Percentiles rank a stretch among this genome's conserved stretches.
These are phyloP conservation scores for Alosa alosa DNA, from an alignment of 2,113 vertebrate species.

Conservation along the genomic window DNA sequence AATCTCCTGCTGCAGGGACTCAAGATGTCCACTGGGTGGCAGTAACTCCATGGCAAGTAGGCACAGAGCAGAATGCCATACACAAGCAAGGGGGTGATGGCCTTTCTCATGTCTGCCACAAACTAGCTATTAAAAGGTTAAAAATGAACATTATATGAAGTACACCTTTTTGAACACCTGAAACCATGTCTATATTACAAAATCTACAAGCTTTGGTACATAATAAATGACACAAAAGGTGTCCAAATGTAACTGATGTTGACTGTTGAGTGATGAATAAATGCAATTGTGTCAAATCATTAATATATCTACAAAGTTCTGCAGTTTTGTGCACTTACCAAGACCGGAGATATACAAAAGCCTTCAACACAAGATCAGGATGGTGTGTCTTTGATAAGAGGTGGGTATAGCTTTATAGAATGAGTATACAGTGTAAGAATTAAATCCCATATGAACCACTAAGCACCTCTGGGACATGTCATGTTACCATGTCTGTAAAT, in stretches of 20 bases:
- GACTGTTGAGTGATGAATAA: not conserved
- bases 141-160: not conserved
- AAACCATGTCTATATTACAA: not conserved
- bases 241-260: not conserved
- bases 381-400: not conserved
- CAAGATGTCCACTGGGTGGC: slow-evolving; percentile 29
- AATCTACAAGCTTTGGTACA: not conserved
- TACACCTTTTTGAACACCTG: not conserved
- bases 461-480: not conserved
- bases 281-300: not conserved
- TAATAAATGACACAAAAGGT: not conserved
- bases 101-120: slow-evolving; percentile 8
- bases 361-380: not conserved
- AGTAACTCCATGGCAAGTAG: slow-evolving; percentile 18
- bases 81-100: slow-evolving; percentile 18
- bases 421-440: not conserved
- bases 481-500: not conserved
- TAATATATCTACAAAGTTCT: not conserved
- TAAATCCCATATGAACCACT: slow-evolving; percentile 1
- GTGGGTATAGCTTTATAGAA: not conserved
- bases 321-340: not conserved
- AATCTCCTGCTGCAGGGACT: not conserved
- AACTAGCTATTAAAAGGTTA: not conserved
- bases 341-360: not conserved
- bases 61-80: slow-evolving; percentile 19